Evolutionary conservation across 2,888 invertebrate species (phyloP).

Genomic region (Tenodera sinensis): DNA sequence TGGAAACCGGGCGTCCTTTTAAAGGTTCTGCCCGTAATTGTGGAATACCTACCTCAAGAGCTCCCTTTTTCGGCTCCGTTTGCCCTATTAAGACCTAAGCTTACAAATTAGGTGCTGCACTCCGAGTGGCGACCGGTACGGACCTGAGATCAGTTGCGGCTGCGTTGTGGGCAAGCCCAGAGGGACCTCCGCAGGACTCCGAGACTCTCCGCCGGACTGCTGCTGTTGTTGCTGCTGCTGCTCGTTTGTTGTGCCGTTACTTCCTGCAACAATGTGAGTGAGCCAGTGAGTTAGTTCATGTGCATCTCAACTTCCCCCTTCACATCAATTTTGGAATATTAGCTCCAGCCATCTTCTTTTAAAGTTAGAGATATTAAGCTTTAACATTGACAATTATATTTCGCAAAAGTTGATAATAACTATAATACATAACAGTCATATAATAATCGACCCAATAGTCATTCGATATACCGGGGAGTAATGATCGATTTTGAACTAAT

Average conservation of each 20-base stretch:
- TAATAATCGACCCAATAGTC: no score
- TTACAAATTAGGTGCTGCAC: not conserved
- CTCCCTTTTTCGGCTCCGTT: not conserved
- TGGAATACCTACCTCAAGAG: not conserved
- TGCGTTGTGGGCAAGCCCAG: constrained; percentile 6
- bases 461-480: no score
- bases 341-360: no score
- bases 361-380: no score
- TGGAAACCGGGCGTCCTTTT: not conserved
- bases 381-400: no score
- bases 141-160: constrained; percentile 21
- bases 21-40: not conserved
- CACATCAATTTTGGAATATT: no score
- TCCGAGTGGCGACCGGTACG: not conserved
- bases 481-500: no score
- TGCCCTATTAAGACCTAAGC: not conserved
- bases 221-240: not conserved
- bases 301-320: no score
- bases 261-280: not conserved
- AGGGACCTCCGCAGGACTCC: not conserved
- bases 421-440: no score
- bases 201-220: not conserved
- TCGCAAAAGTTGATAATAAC: no score
- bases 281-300: no score
- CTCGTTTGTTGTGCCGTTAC: not conserved